These are phyloP conservation scores for Dendronephthya gigantea DNA, from an alignment of 64 coral and sea anemone genomes.

Conservation along the genomic window DNA sequence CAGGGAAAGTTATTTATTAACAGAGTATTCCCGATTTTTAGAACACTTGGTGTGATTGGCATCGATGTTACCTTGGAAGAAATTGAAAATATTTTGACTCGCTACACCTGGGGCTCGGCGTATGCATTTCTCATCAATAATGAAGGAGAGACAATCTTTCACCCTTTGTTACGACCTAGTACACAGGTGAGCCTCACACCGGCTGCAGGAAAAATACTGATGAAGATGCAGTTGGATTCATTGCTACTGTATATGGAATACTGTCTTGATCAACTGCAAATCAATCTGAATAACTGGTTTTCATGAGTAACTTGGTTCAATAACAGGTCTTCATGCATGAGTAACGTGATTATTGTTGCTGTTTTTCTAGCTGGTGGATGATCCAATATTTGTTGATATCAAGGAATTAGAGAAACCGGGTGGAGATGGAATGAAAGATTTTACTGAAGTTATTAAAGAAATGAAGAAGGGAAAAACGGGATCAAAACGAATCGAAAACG, in stretches of 20 bases:
- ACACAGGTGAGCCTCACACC: slow-evolving; percentile 47
- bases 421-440: slow-evolving; percentile 44
- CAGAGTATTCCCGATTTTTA: background rate
- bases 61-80: slow-evolving; percentile 91
- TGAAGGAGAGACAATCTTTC: slow-evolving; percentile 94
- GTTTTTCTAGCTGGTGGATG: slow-evolving; percentile 64
- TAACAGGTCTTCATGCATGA: background rate
- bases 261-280: background rate
- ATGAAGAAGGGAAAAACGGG: slow-evolving; percentile 82
- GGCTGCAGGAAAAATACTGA: background rate
- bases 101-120: slow-evolving; percentile 87
- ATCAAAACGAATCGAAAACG: slow-evolving; percentile 58
- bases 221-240: no score
- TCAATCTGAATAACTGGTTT: background rate
- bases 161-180: slow-evolving; percentile 82
- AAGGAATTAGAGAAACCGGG: slow-evolving; percentile 55
- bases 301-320: background rate
- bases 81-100: slow-evolving; percentile 84
- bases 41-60: slow-evolving; percentile 94
- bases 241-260: background rate
- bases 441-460: slow-evolving; percentile 48
- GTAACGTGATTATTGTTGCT: background rate
- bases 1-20: no score
- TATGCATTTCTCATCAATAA: slow-evolving; percentile 95
- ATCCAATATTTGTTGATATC: slow-evolving; percentile 87